Percentiles rank a stretch among this genome's conserved stretches.
Evolutionary conservation across 2,797 vertebrate genomes (phyloP).

Genomic region (Anabas testudineus): DNA sequence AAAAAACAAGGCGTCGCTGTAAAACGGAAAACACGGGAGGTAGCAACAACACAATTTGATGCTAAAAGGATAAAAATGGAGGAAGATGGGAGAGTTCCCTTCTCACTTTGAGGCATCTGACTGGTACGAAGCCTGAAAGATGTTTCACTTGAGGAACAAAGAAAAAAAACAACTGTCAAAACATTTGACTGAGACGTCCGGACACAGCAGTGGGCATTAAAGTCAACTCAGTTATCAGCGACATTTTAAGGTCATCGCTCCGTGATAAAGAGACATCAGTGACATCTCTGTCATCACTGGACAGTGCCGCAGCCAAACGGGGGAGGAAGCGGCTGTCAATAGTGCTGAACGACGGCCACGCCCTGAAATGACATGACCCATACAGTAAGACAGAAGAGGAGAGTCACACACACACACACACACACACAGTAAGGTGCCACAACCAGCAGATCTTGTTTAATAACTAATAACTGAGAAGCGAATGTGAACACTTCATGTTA

Average conservation of each 20-base stretch:
- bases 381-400: neutral
- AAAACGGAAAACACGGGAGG: neutral
- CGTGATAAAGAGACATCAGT: constrained; percentile 45
- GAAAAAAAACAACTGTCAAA: constrained; percentile 20
- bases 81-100: neutral
- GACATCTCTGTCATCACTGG: constrained; percentile 50
- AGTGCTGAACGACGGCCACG: constrained; percentile 14
- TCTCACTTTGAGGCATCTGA: neutral
- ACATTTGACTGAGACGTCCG: constrained; percentile 34
- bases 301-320: constrained; percentile 2
- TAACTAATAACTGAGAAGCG: neutral
- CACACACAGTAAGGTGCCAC: neutral
- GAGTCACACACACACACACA: neutral
- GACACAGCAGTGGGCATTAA: constrained; percentile 27
- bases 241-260: constrained; percentile 60
- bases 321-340: constrained; percentile 30
- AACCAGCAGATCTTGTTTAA: neutral
- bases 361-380: constrained; percentile 11
- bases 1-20: neutral
- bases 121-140: neutral
- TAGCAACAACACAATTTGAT: neutral
- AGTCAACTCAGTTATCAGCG: constrained; percentile 43
- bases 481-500: neutral
- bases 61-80: neutral
- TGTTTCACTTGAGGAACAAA: neutral